A percentile compares a stretch with the other conserved stretches of the same genome.
Conservation (phyloP, 1,140 invertebrate genomes). For the Hypsibius dujardini region DNA sequence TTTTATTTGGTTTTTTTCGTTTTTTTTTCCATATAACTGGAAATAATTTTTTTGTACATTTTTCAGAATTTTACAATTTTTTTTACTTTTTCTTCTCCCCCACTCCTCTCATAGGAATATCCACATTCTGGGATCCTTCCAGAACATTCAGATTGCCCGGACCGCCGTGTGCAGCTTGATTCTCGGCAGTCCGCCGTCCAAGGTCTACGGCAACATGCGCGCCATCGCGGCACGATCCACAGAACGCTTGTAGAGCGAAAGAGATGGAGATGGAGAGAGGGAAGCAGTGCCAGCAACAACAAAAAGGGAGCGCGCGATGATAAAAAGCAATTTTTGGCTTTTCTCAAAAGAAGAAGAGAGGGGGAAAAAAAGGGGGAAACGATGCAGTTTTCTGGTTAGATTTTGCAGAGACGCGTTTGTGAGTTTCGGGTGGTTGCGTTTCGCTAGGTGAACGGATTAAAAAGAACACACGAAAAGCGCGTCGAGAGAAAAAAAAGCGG, state of each 20-base stretch:
- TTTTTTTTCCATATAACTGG: no score
- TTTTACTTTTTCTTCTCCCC: conserved; percentile 26
- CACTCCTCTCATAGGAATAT: no score
- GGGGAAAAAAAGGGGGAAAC: not conserved
- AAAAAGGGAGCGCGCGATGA: not conserved
- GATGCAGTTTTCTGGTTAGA: not conserved
- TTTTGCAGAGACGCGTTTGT: not conserved
- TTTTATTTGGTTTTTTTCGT: conserved; percentile 14
- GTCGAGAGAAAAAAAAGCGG: no score
- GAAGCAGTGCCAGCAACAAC: not conserved
- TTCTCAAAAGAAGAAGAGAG: not conserved
- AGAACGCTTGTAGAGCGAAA: conserved; percentile 54
- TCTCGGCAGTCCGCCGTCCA: conserved; percentile 79
- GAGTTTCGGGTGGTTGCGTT: no score
- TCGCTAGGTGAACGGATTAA: no score
- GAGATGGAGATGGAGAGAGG: not conserved
- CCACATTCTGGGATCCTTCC: conserved; percentile 89
- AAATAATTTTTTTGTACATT: conserved; percentile 20
- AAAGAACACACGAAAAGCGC: no score
- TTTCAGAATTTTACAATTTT: conserved; percentile 17
- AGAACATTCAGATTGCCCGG: conserved; percentile 86
- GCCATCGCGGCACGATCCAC: conserved; percentile 59
- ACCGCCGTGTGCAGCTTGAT: conserved; percentile 94
- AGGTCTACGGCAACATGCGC: conserved; percentile 81
- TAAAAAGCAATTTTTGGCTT: not conserved